Evolutionary conservation across 2,888 invertebrate species (phyloP).

Genomic region (Lucinisca nassula): DNA sequence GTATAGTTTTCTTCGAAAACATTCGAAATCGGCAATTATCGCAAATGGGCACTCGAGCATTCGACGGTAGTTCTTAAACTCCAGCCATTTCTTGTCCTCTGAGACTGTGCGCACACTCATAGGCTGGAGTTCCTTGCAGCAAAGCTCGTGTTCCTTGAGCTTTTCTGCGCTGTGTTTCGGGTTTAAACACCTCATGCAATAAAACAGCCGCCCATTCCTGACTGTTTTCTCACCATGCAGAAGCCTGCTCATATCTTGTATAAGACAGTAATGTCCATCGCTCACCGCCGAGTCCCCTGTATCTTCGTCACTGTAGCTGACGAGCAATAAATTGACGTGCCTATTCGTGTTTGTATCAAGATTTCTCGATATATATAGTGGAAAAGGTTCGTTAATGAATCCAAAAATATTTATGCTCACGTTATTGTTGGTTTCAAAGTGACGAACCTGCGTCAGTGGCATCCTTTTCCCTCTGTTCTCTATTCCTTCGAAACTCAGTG

Average conservation of each 20-base stretch:
- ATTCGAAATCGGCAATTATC: not conserved
- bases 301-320: not conserved
- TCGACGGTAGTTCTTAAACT: not conserved
- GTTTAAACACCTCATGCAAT: not conserved
- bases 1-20: not conserved
- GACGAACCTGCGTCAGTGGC: not conserved
- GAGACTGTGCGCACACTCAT: not conserved
- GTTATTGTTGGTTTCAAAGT: not conserved
- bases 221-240: not conserved
- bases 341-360: not conserved
- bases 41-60: conserved; percentile 8
- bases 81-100: not conserved
- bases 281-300: not conserved
- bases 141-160: not conserved
- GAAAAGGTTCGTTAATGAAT: not conserved
- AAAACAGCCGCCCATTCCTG: not conserved
- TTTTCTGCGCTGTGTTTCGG: too few species aligned
- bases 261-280: conserved; percentile 11
- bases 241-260: not conserved
- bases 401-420: not conserved
- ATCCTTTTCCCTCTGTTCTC: not conserved
- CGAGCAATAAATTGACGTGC: not conserved
- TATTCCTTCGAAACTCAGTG: not conserved
- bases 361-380: not conserved
- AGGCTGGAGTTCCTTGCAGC: not conserved